Conservation (phyloP, 2,888 invertebrate genomes). For the Drosophila suboccidentalis region DNA sequence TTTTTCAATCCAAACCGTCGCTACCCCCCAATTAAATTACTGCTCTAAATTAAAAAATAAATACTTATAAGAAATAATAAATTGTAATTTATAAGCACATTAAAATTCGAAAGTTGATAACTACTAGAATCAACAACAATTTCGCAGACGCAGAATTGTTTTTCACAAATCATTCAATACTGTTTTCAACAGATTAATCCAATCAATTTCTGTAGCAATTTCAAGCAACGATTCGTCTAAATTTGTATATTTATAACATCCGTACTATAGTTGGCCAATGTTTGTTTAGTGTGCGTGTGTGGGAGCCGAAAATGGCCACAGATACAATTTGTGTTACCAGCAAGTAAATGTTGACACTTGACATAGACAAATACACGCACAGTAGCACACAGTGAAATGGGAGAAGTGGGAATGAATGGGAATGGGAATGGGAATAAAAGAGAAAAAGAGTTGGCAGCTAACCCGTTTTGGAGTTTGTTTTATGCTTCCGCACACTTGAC, state of each 20-base stretch:
- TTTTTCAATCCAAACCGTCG: too few species aligned
- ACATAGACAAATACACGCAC: conserved; percentile 67
- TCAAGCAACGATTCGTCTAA: conserved; percentile 8
- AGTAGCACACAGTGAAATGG: not conserved
- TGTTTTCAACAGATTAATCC: not conserved
- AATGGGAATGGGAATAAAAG: conserved; percentile 3
- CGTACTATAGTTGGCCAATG: conserved; percentile 4
- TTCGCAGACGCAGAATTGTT: not conserved
- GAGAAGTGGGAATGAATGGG: not conserved
- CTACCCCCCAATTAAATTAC: too few species aligned
- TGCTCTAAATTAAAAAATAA: too few species aligned
- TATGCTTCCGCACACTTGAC: conserved; percentile 80
- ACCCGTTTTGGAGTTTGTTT: conserved; percentile 79
- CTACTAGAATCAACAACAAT: not conserved
- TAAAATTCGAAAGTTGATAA: not conserved
- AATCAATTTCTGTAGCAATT: conserved; percentile 8
- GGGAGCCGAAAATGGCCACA: conserved; percentile 67
- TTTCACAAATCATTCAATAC: not conserved
- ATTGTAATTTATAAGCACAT: not conserved
- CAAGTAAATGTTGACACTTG: conserved; percentile 80
- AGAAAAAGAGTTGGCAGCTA: conserved; percentile 53
- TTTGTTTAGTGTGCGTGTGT: conserved; percentile 36
- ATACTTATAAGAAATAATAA: too few species aligned
- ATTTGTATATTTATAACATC: conserved; percentile 2
- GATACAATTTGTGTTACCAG: conserved; percentile 80